Conservation (phyloP, 2,113 vertebrate genomes). For the Kryptolebias marmoratus region DNA sequence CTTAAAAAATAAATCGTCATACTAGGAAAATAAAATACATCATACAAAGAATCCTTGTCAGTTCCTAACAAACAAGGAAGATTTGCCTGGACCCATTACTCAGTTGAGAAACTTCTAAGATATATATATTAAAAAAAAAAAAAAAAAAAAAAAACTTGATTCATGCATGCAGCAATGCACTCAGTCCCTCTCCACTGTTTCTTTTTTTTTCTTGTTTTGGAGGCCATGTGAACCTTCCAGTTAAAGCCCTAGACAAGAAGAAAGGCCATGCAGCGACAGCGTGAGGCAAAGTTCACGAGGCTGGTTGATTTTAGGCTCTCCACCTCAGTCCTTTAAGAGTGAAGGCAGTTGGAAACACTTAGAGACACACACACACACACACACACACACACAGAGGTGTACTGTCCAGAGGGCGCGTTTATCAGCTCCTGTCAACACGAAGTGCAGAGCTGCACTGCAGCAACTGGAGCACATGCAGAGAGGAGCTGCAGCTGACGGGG, state of each 20-base stretch:
- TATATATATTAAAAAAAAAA: neutral
- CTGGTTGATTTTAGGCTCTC: constrained; percentile 12
- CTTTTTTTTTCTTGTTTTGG: neutral
- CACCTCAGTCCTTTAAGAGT: constrained; percentile 35
- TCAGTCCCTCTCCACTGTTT: constrained; percentile 24
- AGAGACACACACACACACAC: no score
- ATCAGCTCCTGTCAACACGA: constrained; percentile 27
- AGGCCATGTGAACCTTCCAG: constrained; percentile 22
- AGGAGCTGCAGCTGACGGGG: constrained; percentile 34
- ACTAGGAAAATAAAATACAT: constrained; percentile 18
- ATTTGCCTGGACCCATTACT: constrained; percentile 47
- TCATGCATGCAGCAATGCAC: constrained; percentile 40
- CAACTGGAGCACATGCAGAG: constrained; percentile 56
- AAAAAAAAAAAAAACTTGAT: constrained; percentile 7
- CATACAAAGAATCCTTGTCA: constrained; percentile 18
- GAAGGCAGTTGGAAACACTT: constrained; percentile 54
- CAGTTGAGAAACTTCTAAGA: constrained; percentile 31
- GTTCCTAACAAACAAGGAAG: constrained; percentile 26
- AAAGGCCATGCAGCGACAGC: constrained; percentile 60
- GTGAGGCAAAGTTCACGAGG: constrained; percentile 26
- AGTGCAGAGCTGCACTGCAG: constrained; percentile 53
- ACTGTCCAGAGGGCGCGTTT: constrained; percentile 23
- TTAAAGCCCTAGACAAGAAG: constrained; percentile 46
- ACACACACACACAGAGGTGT: constrained; percentile 17
- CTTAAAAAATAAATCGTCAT: constrained; percentile 3